Percentiles rank a stretch among this genome's conserved stretches.
These are phyloP conservation scores for Laticauda colubrina DNA, from an alignment of 2,113 vertebrate species.

Conservation along the genomic window DNA sequence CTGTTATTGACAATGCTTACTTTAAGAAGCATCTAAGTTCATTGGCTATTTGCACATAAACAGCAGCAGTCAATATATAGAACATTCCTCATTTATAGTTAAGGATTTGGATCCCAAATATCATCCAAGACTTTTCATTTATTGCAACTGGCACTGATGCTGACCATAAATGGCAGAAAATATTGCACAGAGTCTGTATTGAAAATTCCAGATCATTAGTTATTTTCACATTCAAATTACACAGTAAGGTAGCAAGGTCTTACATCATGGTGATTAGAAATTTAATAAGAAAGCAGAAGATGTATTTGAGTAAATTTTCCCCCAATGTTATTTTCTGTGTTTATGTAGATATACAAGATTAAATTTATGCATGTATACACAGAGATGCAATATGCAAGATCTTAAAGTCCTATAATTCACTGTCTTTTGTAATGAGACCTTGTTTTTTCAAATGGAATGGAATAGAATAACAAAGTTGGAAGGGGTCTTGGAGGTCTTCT, in stretches of 20 bases:
- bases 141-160: not conserved
- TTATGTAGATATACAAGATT: not conserved
- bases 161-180: not conserved
- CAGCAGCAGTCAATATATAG: not conserved
- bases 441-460: not conserved
- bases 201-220: not conserved
- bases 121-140: not conserved
- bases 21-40: not conserved
- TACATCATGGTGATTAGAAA: not conserved
- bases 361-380: not conserved
- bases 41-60: not conserved
- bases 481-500: too few relatives aligned
- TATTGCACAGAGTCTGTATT: not conserved
- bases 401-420: not conserved
- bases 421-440: not conserved
- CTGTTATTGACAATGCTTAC: not conserved
- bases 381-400: not conserved
- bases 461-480: too few relatives aligned
- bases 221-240: not conserved
- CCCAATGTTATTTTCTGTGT: not conserved
- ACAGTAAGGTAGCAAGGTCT: not conserved
- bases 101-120: not conserved
- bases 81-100: not conserved
- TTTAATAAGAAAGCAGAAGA: not conserved
- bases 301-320: not conserved